Evolutionary conservation across 2,888 invertebrate genomes (phyloP), one percentile per base, ranked within the genome.

Genomic region (Chirona hameri): DNA sequence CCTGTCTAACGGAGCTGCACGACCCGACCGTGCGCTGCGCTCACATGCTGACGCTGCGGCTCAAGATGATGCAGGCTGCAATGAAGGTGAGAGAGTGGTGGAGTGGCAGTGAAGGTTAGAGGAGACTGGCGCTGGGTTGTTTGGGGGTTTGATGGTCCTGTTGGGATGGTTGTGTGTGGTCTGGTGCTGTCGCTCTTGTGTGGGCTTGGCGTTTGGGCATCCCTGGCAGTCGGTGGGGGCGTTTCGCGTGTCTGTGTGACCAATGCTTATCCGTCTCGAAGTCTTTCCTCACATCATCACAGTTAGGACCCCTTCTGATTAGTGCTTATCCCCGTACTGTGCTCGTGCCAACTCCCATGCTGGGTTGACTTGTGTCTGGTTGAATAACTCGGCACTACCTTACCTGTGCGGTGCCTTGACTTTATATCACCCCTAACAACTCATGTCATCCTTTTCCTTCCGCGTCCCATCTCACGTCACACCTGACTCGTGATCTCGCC

Each of bases 41-140:
- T 86, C 92, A 92, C 86, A 93, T 95, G 90, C 90, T 98, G 81
- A 91, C 92, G 82, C 93, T 92, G 85, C 91, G 98, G 86, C 91
- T 96, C 86, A 94, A 96, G 89, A 95, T 98, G 95, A 98, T 96
- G 88, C 93, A 91, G 88, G 93, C 93, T 90, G 96, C 96, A 31
- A 94, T 93, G 24, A 87, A 88, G 86, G 89, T 88, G 85, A 82
- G 81, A 15, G 10, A 2, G 39, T 46, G n/a, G 15, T n/a, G 27
- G n/a, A 46, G 48, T 46, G 27, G 21, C 9, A 24, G 24, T 27
- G 55, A 12, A 18, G 18, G 39, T 31, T 2, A 24, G 24, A 7
- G 55, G 55, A 18, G 18, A 5, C 15, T 2, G 27, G 31, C 60
- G 39, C 31, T 10, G 39, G 9, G 39, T 69, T 60, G 57, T 0